Percentiles rank a stretch among this genome's conserved stretches.
phyloP scores from a whole-genome alignment of 2,888 invertebrate species.

The Coremacera marginata region DNA sequence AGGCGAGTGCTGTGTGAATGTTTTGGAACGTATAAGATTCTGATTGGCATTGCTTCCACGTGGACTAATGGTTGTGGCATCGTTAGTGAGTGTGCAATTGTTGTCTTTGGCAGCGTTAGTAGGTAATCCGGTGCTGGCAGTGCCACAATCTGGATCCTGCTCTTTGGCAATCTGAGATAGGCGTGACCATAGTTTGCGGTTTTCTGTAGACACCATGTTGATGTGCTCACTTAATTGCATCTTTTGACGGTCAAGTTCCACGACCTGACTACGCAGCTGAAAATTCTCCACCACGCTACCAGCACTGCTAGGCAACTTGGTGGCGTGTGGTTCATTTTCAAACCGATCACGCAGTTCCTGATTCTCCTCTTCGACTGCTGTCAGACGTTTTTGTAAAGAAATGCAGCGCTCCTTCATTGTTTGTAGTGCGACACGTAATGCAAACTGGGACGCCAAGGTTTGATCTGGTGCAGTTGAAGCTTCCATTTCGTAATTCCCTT shows the following conservation, averaged over 20 bases:
- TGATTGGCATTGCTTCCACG: conserved; percentile 55
- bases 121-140: not conserved
- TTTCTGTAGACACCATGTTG: conserved; percentile 85
- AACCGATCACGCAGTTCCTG: conserved; percentile 71
- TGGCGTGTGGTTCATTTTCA: conserved; percentile 65
- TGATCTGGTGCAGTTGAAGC: not conserved
- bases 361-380: conserved; percentile 82
- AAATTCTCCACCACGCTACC: conserved; percentile 67
- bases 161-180: conserved; percentile 76
- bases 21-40: conserved; percentile 73
- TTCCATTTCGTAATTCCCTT: not conserved
- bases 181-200: conserved; percentile 83
- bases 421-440: conserved; percentile 81
- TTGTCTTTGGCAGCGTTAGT: conserved; percentile 35
- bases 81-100: conserved; percentile 38
- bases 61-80: conserved; percentile 39
- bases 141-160: conserved; percentile 58
- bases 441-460: conserved; percentile 65
- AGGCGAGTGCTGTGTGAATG: conserved; percentile 78
- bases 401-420: conserved; percentile 87
- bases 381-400: conserved; percentile 79
- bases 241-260: conserved; percentile 80
- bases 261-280: conserved; percentile 74
- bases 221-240: conserved; percentile 82
- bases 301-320: conserved; percentile 9